These are phyloP conservation scores for Geodia barretti DNA, from an alignment of 37 sponge, comb jelly and placozoan species.

Conservation along the genomic window DNA sequence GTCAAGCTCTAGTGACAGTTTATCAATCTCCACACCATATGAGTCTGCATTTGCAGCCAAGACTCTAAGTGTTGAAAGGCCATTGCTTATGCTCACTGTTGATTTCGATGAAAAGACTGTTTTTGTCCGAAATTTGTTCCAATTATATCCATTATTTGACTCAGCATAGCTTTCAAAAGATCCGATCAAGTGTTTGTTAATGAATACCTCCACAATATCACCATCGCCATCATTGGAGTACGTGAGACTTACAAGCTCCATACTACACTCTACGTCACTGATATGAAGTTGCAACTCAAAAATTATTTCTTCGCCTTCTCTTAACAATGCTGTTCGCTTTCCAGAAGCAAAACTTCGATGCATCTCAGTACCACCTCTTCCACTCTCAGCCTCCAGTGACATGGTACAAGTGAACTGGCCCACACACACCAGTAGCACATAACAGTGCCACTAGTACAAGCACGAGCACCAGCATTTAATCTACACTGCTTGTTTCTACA, in stretches of 20 bases:
- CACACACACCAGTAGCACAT: not conserved
- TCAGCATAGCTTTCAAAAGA: not conserved
- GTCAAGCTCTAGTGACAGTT: not conserved
- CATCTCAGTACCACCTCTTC: not conserved
- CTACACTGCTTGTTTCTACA: no score
- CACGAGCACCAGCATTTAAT: no score
- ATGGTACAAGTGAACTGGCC: not conserved
- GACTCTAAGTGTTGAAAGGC: not conserved
- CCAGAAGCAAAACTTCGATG: not conserved
- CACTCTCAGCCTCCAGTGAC: not conserved
- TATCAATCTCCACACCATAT: not conserved
- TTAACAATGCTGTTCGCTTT: not conserved
- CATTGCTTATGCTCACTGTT: no score
- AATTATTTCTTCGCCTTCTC: not conserved
- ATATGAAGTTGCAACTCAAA: no score
- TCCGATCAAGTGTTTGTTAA: not conserved
- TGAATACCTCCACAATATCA: not conserved
- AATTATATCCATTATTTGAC: not conserved
- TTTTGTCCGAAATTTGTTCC: not conserved
- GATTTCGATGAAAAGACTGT: not conserved
- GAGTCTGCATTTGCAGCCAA: not conserved
- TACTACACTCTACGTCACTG: not conserved
- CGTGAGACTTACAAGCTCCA: not conserved
- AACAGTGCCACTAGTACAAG: no score
- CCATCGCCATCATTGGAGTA: not conserved